Evolutionary conservation across 2,888 invertebrate genomes (phyloP).

Genomic region (Eupithecia insigniata): DNA sequence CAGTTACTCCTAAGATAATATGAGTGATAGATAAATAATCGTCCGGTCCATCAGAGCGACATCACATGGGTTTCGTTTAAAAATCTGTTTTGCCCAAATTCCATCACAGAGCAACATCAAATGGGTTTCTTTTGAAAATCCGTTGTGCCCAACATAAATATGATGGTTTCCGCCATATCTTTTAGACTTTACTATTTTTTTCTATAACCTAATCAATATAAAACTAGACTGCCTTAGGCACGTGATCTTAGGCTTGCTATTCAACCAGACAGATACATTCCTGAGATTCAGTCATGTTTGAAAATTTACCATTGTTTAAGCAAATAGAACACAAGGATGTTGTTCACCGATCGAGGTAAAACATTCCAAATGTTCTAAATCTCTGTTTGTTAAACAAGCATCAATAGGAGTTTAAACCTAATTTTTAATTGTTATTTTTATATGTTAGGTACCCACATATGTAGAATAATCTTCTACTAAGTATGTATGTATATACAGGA

Average conservation of each 20-base stretch:
- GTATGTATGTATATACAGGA: too few species aligned
- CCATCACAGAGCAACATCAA: neutral
- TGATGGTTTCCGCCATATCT: neutral
- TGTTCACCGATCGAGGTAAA: neutral
- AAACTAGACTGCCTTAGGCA: neutral
- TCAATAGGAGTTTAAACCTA: neutral
- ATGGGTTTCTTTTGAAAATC: too few species aligned
- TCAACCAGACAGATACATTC: constrained; percentile 32
- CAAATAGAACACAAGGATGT: neutral
- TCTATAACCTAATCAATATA: neutral
- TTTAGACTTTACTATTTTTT: neutral
- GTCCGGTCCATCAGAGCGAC: neutral
- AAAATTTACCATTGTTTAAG: constrained; percentile 35
- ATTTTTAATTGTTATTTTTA: too few species aligned
- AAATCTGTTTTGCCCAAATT: neutral
- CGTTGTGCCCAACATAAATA: too few species aligned
- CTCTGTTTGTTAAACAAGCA: neutral
- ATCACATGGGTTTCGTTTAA: too few species aligned
- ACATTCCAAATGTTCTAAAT: neutral
- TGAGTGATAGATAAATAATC: too few species aligned
- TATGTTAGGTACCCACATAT: too few species aligned
- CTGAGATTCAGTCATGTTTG: constrained; percentile 35
- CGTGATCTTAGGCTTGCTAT: neutral
- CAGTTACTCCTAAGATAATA: neutral
- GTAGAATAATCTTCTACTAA: too few species aligned